phyloP scores from a whole-genome alignment of 1,140 invertebrate genomes.

The Drosophila sp. region DNA sequence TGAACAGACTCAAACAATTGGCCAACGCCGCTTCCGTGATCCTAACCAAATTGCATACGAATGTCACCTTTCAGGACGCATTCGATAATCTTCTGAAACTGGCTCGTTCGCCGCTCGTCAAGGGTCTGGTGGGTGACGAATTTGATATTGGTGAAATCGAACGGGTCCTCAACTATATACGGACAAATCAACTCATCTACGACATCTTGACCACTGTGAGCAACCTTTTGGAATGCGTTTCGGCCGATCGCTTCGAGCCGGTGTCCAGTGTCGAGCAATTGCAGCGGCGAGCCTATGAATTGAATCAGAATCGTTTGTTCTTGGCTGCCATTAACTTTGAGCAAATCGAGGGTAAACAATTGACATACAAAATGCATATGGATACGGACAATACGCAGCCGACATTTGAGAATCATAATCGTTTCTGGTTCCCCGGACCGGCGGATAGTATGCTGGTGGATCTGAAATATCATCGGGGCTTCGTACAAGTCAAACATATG shows the following conservation, averaged over 20 bases:
- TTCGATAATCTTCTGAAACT: conserved; percentile 72
- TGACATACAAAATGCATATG: conserved; percentile 87
- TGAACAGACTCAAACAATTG: conserved; percentile 83
- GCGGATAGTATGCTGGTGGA: conserved; percentile 86
- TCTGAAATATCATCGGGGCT: conserved; percentile 87
- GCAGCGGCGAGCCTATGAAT: conserved; percentile 83
- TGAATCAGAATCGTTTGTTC: conserved; percentile 83
- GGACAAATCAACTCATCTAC: conserved; percentile 66
- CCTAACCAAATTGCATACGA: conserved; percentile 63
- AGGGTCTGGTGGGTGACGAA: conserved; percentile 67
- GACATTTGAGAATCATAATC: conserved; percentile 85
- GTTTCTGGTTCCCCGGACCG: conserved; percentile 87
- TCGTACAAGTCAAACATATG: conserved; percentile 87
- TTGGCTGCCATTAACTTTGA: conserved; percentile 74
- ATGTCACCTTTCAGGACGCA: conserved; percentile 62
- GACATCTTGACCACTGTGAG: conserved; percentile 79
- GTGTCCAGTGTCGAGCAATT: conserved; percentile 84
- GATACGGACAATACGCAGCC: conserved; percentile 88
- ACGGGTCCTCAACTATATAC: conserved; percentile 52
- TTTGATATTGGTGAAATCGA: conserved; percentile 73
- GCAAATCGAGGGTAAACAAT: conserved; percentile 60
- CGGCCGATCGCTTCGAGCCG: conserved; percentile 85
- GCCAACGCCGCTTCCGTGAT: conserved; percentile 48
- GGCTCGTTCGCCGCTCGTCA: conserved; percentile 77
- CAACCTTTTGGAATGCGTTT: conserved; percentile 86